Base-by-base conservation (phyloP, 2,797 vertebrate genomes). In the Hipposideros larvatus region DNA sequence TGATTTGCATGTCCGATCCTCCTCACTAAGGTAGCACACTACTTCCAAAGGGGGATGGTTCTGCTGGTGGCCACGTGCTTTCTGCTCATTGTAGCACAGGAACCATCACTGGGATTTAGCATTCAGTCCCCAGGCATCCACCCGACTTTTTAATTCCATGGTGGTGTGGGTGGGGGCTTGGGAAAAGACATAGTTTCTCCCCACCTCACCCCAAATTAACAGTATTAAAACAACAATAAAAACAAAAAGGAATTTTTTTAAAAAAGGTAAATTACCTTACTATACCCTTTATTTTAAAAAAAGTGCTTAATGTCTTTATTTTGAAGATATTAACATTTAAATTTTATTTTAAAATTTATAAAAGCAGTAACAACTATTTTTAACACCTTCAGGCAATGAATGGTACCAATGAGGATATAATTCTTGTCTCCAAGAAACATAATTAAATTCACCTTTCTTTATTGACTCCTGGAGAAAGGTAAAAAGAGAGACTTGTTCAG, bases 271-370 rank as follows among this genome's bases (percentile, higher is more conserved):
- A 84, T 91, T 68, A 77, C 11, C 26, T 24, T 91, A 16, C 85
- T 73, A 59, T 53, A 43, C 1, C 9, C 13, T 88, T 87, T 94
- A 43, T 22, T 93, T 66, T 13, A 0, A 74, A 68, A 80, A 57
- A 51, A 63, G 2, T 57, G 18, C 43, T 61, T 90, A 55, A n/a
- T 79, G 28, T 6, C 24, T 87, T 66, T 74, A 78, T 87, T 90
- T 90, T 61, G 75, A 96, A 88, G 63, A 75, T 70, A 65, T 2
- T 59, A 6, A 48, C 79, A 70, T 91, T 84, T 90, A 61, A 79
- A 66, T 57, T 68, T 92, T 74, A 87, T 83, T 89, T 93, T 84
- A n/a, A 91, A 90, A 66, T 37, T 57, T 79, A 5, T 43, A 90
- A 91, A 63, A 90, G 34, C 37, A 80, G 48, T 37, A 92, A 63